phyloP scores from a whole-genome alignment of 2,113 vertebrate genomes.

The Charina bottae region DNA sequence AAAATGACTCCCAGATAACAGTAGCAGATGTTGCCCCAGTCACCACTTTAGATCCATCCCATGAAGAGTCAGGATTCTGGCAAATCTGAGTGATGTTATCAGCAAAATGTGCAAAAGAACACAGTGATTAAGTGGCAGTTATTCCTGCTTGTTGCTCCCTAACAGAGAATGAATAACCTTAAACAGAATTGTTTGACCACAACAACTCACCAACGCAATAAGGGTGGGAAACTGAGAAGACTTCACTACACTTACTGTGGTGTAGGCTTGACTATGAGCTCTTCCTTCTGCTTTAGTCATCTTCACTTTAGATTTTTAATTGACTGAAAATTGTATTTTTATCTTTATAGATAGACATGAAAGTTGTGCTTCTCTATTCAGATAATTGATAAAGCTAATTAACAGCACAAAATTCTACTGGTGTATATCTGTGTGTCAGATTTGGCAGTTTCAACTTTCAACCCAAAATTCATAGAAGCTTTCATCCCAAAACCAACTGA shows the following conservation, averaged over 20 bases:
- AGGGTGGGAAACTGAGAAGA: too few relatives aligned
- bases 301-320: neutral
- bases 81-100: too few relatives aligned
- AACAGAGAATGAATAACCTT: too few relatives aligned
- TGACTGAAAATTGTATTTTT: neutral
- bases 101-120: too few relatives aligned
- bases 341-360: neutral
- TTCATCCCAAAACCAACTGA: neutral
- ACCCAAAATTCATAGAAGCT: neutral
- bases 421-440: neutral
- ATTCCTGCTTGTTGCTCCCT: too few relatives aligned
- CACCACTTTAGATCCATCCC: too few relatives aligned
- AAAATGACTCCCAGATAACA: too few relatives aligned
- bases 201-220: too few relatives aligned
- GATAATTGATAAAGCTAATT: neutral
- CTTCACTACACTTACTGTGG: neutral
- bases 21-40: too few relatives aligned
- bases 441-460: neutral
- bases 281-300: neutral
- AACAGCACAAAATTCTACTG: neutral
- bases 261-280: neutral
- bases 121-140: too few relatives aligned
- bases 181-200: too few relatives aligned
- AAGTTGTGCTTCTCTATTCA: neutral
- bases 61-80: too few relatives aligned